phyloP scores from a whole-genome alignment of 2,797 vertebrate species.

The Acanthurus tractus region DNA sequence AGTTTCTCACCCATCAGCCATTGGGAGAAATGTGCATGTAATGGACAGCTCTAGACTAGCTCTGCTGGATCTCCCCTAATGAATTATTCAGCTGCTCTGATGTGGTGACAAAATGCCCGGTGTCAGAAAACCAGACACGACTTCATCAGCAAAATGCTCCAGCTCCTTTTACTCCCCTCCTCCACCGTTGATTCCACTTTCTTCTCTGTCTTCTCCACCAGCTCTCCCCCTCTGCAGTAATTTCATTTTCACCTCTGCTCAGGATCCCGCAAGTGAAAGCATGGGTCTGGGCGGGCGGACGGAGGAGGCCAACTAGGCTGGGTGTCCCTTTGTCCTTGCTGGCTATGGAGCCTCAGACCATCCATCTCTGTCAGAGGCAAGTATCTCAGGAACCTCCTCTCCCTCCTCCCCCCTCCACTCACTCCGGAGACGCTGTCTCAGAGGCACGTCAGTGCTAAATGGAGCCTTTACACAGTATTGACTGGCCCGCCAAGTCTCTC shows the following conservation, averaged over 20 bases:
- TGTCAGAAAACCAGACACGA: constrained; percentile 74
- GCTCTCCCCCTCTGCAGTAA: constrained; percentile 43
- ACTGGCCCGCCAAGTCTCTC: constrained; percentile 84
- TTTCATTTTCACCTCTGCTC: constrained; percentile 67
- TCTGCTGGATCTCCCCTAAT: constrained; percentile 43
- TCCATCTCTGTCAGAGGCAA: constrained; percentile 93
- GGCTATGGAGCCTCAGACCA: constrained; percentile 84
- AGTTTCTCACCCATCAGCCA: constrained; percentile 43
- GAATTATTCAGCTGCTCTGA: constrained; percentile 74
- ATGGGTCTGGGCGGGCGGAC: constrained; percentile 55
- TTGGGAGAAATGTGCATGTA: constrained; percentile 33
- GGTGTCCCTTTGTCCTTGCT: constrained; percentile 95
- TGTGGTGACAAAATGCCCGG: constrained; percentile 65
- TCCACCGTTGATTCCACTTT: constrained; percentile 29
- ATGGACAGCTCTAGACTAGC: constrained; percentile 53
- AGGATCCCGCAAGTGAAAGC: constrained; percentile 59
- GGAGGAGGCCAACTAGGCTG: constrained; percentile 71
- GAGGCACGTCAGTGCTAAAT: constrained; percentile 84
- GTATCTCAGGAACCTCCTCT: constrained; percentile 81
- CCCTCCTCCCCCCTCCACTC: constrained; percentile 12
- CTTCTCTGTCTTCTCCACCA: constrained; percentile 31
- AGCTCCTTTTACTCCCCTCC: constrained; percentile 41
- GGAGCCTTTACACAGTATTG: constrained; percentile 88
- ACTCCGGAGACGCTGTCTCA: constrained; percentile 79
- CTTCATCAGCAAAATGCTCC: constrained; percentile 76